These are phyloP conservation scores for Mythimna vitellina DNA, from an alignment of 2,888 invertebrate genomes.

Conservation along the genomic window DNA sequence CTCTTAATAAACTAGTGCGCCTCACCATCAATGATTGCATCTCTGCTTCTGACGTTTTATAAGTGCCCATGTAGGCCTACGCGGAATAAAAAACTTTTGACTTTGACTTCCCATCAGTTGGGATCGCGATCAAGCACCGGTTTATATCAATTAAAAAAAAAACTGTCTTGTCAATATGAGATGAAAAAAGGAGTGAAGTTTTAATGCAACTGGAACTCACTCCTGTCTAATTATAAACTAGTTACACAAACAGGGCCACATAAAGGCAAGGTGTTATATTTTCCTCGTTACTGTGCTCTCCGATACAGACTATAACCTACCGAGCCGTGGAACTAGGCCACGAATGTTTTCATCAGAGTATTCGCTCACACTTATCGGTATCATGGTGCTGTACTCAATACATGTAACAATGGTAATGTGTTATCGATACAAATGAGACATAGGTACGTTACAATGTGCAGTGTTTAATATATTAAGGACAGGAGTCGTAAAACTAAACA, in stretches of 20 bases:
- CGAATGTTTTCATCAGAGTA: slow-evolving; percentile 45
- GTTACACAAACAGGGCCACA: slow-evolving; percentile 7
- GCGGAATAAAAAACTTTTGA: too few relatives aligned
- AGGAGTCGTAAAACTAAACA: slow-evolving; percentile 4
- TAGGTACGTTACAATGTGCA: background rate
- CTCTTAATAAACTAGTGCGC: too few relatives aligned
- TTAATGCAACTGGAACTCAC: background rate
- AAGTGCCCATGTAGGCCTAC: too few relatives aligned
- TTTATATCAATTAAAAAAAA: too few relatives aligned
- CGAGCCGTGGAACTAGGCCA: slow-evolving; percentile 37
- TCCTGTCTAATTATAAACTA: slow-evolving; percentile 24
- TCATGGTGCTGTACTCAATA: slow-evolving; percentile 16
- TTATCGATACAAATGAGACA: slow-evolving; percentile 17
- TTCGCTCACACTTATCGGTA: slow-evolving; percentile 28
- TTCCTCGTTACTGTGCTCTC: slow-evolving; percentile 24
- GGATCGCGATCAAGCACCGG: too few relatives aligned
- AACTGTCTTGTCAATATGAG: too few relatives aligned
- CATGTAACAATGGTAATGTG: slow-evolving; percentile 31
- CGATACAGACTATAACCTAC: slow-evolving; percentile 3
- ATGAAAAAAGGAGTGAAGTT: background rate
- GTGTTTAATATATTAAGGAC: background rate
- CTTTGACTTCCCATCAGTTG: too few relatives aligned
- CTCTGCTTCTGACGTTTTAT: too few relatives aligned
- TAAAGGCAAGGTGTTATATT: slow-evolving; percentile 31
- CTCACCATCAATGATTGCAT: too few relatives aligned